Evolutionary conservation across 2,113 vertebrate genomes (phyloP).

Genomic region (Cygnus atratus): DNA sequence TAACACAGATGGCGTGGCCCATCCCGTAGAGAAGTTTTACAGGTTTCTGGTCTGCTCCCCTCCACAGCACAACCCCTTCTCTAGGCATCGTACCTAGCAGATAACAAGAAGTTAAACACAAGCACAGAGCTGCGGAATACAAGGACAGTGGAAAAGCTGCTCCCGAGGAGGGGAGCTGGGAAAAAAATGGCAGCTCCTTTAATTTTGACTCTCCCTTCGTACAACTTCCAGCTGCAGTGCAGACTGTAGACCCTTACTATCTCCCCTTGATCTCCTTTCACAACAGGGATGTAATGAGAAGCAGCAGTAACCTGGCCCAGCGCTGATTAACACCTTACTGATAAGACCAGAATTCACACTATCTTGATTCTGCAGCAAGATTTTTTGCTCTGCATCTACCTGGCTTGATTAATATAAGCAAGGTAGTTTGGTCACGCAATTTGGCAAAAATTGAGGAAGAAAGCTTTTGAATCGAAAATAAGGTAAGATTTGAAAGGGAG

Average conservation of each 20-base stretch:
- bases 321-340: background rate
- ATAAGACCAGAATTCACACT: background rate
- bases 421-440: background rate
- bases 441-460: background rate
- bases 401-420: too few relatives aligned
- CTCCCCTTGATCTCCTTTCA: background rate
- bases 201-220: too few relatives aligned
- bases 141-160: background rate
- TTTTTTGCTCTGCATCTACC: background rate
- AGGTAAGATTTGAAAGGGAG: background rate
- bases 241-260: background rate
- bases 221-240: background rate
- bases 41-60: background rate
- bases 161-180: background rate
- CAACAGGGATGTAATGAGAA: background rate
- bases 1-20: background rate
- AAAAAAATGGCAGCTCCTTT: accelerated
- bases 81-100: accelerated
- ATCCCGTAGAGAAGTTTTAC: background rate
- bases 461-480: background rate
- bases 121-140: background rate
- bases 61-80: background rate
- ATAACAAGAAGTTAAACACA: background rate
- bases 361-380: background rate
- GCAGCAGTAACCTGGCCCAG: background rate